Evolutionary conservation across 2,113 vertebrate genomes (phyloP), one percentile per base, ranked within the genome.

Genomic region (Oxyruncus cristatus): DNA sequence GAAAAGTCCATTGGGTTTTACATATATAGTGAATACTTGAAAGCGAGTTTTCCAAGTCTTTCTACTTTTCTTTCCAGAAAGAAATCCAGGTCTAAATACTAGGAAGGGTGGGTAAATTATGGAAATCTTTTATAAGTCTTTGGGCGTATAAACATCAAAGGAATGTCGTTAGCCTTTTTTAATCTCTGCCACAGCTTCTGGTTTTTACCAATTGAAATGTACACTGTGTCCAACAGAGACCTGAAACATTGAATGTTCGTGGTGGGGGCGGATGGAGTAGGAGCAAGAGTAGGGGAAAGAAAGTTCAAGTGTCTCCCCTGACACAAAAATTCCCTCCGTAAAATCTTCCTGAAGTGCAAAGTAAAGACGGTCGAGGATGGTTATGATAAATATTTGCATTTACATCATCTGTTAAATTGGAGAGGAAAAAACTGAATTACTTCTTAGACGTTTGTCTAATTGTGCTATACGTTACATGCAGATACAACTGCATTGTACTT

Each of bases 51-150:
- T 93, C 93, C 92, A 17, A 95, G 95, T 96, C 95, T 97, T 96
- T 96, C 96, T 91, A 95, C 95, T 97, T 97, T 95, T 94, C 92
- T 92, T 95, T 95, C 95, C 93, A 92, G 92, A 93, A 97, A 94
- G 95, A 95, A 96, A 97, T 97, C 95, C 97, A 97, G 96, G 95
- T 97, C 96, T 97, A 97, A 97, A 96, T 95, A 93, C 91, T 87
- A 96, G 95, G 90, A 97, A 96, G 93, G 87, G 81, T 94, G 95
- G 92, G 89, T 97, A 96, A 97, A 94, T 97, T 97, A 97, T 94
- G 95, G 97, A 97, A 97, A 98, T 97, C 97, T 97, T 82, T 93
- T 96, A 94, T 97, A 96, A 98, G 97, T 97, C 97, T 96, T 96
- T 94, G 95, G 95, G 96, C 93, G 59, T 78, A 94, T 75, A 97